phyloP scores from a whole-genome alignment of 2,797 vertebrate species.

The Apogon talboti region DNA sequence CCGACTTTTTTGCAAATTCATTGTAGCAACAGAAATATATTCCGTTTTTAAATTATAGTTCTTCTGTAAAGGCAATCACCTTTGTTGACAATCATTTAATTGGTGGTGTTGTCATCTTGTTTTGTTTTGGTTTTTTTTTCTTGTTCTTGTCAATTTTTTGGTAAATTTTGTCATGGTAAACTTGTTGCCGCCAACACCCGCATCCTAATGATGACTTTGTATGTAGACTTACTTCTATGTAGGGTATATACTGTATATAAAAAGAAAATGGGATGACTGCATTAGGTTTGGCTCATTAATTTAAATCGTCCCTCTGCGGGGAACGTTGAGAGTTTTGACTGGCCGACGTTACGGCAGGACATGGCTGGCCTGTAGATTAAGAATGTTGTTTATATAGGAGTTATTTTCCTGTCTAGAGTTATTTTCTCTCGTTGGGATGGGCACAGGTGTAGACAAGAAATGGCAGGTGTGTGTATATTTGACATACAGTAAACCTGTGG shows the following conservation, averaged over 20 bases:
- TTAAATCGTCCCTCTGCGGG: slow-evolving; percentile 70
- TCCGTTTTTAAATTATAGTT: slow-evolving; percentile 75
- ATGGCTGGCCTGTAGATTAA: slow-evolving; percentile 63
- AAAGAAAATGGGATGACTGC: slow-evolving; percentile 74
- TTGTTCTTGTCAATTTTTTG: slow-evolving; percentile 42
- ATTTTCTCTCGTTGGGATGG: slow-evolving; percentile 67
- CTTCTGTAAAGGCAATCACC: slow-evolving; percentile 77
- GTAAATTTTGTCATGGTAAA: slow-evolving; percentile 40
- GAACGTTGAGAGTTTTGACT: slow-evolving; percentile 53
- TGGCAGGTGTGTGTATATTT: slow-evolving; percentile 70
- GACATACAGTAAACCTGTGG: slow-evolving; percentile 67
- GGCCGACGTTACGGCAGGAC: slow-evolving; percentile 12
- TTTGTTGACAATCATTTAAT: slow-evolving; percentile 82
- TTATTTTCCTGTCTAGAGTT: slow-evolving; percentile 75
- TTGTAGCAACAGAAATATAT: slow-evolving; percentile 79
- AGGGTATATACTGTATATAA: slow-evolving; percentile 80
- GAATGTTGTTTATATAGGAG: slow-evolving; percentile 79
- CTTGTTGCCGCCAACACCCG: slow-evolving; percentile 66
- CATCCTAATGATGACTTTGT: slow-evolving; percentile 64
- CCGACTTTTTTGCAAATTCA: slow-evolving; percentile 53
- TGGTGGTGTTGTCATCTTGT: slow-evolving; percentile 62
- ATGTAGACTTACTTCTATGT: slow-evolving; percentile 66
- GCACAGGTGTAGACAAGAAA: slow-evolving; percentile 56
- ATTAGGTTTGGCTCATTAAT: slow-evolving; percentile 77
- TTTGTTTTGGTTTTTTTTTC: slow-evolving; percentile 33